These are phyloP conservation scores for Euleptes europaea DNA, from an alignment of 2,113 vertebrate species.

Conservation along the genomic window DNA sequence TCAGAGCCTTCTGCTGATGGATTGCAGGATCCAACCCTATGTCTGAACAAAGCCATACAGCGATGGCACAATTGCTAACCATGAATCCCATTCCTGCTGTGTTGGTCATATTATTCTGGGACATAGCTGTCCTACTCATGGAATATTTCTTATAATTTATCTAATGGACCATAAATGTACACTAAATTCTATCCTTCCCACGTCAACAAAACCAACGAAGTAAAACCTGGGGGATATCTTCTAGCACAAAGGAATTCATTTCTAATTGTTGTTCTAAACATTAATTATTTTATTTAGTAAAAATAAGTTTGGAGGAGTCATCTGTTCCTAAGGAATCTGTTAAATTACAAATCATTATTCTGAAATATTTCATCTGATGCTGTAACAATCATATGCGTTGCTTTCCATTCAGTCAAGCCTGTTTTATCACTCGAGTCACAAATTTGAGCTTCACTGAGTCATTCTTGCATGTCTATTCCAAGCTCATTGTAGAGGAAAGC, in stretches of 20 bases:
- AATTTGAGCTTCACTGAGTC: neutral
- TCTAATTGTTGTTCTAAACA: neutral
- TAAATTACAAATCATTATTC: neutral
- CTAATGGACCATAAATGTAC: neutral
- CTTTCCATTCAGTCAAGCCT: neutral
- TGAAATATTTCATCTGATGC: neutral
- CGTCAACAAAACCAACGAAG: neutral
- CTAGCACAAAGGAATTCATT: neutral
- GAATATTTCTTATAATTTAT: neutral
- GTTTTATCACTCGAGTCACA: neutral
- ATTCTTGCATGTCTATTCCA: slow-evolving; percentile 65
- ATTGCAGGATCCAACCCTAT: neutral
- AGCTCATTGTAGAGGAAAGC: slow-evolving; percentile 89
- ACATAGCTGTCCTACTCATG: neutral
- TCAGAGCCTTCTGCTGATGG: too few relatives aligned
- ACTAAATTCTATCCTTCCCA: neutral
- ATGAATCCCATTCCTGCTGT: neutral
- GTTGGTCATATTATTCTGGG: neutral
- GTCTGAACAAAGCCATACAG: neutral
- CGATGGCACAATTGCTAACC: neutral
- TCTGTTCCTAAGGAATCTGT: rapidly evolving
- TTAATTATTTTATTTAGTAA: neutral
- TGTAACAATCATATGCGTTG: neutral
- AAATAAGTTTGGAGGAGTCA: neutral
- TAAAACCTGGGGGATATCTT: neutral